Base-by-base conservation (phyloP, 2,888 invertebrate genomes). In the Hydraecia micacea region DNA sequence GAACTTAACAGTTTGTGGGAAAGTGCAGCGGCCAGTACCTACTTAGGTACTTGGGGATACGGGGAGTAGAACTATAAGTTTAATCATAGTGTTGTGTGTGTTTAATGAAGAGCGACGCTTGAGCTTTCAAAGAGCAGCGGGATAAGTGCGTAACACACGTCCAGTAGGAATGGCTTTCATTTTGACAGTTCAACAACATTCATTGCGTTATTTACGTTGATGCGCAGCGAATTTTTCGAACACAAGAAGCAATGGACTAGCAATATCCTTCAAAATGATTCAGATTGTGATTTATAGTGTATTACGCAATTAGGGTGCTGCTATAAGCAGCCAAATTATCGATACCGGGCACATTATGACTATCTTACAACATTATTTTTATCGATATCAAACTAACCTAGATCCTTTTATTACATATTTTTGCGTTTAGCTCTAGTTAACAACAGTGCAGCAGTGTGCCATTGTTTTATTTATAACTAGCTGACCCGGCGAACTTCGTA, bases 1-100 rank as follows among this genome's bases (percentile, higher is more conserved):
- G 76, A 71, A 82, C 75, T 89, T 80, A 79, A 39, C 67, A 74
- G 80, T 63, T 75, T 46, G 79, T n/a, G 32, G 71, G 66, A 74
- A 76, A 81, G 25, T 55, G 60, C 74, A 55, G 42, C 1, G 52
- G 25, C 49, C 0, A 42, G 80, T 74, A 55, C 71, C 62, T 78
- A 25, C 71, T 70, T 78, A 25, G 0, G 42, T 70, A n/a, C n/a
- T 28, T 18, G 18, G 8, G 8, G 32, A 36, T 79, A 55, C 39
- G 49, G 11, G 15, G 55, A 55, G 11, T 55, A 1, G 8, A 65
- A 55, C 25, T 74, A 18, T 32, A 36, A 73, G 52, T 79, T 78
- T 62, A 11, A 62, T 77, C 25, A 21, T 67, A n/a, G 52, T 18
- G 21, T 32, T 66, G 6, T 5, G 6, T 28, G 0, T 28, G 52